Base-by-base conservation (phyloP, 2,113 vertebrate species). In the Martes martes region DNA sequence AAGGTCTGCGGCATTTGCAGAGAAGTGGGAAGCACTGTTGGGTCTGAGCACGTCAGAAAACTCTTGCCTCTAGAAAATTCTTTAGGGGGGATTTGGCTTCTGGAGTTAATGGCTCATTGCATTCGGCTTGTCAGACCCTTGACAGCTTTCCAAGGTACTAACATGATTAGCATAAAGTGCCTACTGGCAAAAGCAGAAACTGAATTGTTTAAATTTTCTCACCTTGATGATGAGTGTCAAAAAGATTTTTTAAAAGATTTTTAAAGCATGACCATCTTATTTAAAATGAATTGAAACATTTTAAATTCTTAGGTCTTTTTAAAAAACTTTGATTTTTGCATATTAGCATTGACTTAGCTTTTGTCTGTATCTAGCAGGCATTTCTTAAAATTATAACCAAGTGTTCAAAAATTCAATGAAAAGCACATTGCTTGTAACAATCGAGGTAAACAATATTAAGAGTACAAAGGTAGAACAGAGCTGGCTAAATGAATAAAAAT, bases 141-240 rank as follows among this genome's bases (percentile, higher is more conserved):
- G 61, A 83, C 28, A 92, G 24, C 1, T 9, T 76, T 94, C 65
- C 57, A 81, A 47, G 4, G 57, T 78, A 92, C 50, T 19, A 91
- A 96, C 55, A 50, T 93, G 39, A 79, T 94, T 95, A 96, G 74
- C 69, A 92, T 88, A 84, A 97, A 92, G 71, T 67, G 61, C 11
- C n/a, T 86, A 65, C 15, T 88, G 65, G 69, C 19, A 52, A 96
- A 74, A 96, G 47, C 28, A 94, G 33, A 86, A 94, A 74, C 9
- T 18, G 4, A 97, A 95, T n/a, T 73, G 57, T 92, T 97, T 71
- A 88, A 90, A 84, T 79, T 90, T 96, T 45, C 79, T 90, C 31
- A 67, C 42, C 81, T 71, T 94, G 69, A 94, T 67, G 45, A 78
- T 90, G 19, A 79, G 33, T 85, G 81, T 47, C 91, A 95, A 82